phyloP scores from a whole-genome alignment of 2,888 invertebrate genomes.

The Stomorhina lunata region DNA sequence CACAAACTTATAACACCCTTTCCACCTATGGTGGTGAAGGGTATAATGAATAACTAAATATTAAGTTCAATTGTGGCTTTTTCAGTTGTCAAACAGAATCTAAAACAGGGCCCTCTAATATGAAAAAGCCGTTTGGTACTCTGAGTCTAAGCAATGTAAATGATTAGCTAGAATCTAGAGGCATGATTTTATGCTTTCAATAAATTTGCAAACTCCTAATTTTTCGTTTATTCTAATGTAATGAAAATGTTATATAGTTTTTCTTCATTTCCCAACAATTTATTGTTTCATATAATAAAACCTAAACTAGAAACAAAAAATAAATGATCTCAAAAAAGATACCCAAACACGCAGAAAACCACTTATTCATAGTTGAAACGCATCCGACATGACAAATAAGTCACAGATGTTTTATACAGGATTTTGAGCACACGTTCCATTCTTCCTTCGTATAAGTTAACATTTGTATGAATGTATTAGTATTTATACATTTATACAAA shows the following conservation, averaged over 20 bases:
- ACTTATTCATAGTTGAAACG: constrained; percentile 46
- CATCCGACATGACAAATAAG: constrained; percentile 51
- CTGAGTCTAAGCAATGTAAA: no score
- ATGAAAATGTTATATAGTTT: no score
- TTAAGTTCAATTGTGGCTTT: constrained; percentile 29
- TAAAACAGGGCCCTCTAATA: background rate
- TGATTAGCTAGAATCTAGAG: no score
- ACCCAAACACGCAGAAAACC: constrained; percentile 18
- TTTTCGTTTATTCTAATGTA: no score
- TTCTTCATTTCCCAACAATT: background rate
- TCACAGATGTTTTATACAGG: constrained; percentile 40
- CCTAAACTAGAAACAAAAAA: background rate
- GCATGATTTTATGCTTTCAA: background rate
- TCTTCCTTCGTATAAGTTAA: background rate
- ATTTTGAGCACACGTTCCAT: background rate
- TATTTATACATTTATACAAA: background rate
- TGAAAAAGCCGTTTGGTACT: no score
- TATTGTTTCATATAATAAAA: background rate
- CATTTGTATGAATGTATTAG: background rate
- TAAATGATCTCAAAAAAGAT: background rate
- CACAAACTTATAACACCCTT: no score
- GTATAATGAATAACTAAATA: no score
- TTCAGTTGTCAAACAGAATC: background rate
- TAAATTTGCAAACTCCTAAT: constrained; percentile 6
- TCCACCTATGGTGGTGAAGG: no score